Base-by-base conservation (phyloP, 2,797 vertebrate genomes). In the Craterocephalus amniculus region DNA sequence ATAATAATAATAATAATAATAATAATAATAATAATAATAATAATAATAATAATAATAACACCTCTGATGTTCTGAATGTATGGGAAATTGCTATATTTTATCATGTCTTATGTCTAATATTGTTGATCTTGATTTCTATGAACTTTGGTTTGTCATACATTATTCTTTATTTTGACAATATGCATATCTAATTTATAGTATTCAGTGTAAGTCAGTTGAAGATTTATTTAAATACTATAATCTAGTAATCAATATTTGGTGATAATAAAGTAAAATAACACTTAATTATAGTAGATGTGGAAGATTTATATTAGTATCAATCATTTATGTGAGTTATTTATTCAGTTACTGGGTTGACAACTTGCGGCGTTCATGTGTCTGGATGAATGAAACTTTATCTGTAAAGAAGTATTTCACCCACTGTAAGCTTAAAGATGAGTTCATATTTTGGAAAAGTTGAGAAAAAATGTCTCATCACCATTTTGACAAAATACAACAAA, bases 321-420 rank as follows among this genome's bases (percentile, higher is more conserved):
- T 38, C 18, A 32, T 9, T 61, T 3, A 1, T 51, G 1, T 55
- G 6, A 57, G n/a, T 34, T 14, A 56, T 67, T 38, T 48, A 5
- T 48, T 32, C 4, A 58, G 66, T 48, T 1, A n/a, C 31, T 14
- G 34, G 58, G 60, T 40, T 32, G 1, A 59, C 62, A 22, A 43
- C 16, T 27, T 36, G 6, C 45, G 64, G 45, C 12, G 67, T 43
- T 34, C 70, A 35, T 77, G 65, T 67, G 20, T 66, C 73, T 43
- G 36, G 64, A 80, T 84, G 83, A 74, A 72, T 77, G 67, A 43
- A 57, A 48, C 8, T 14, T 59, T 24, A 65, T 55, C 56, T 69
- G 68, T 76, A 79, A 80, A 82, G 70, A 54, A 76, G 72, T 73
- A 88, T n/a, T 83, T 83, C 77, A 82, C 79, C 80, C 72, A 80